Percentiles rank a stretch among this genome's conserved stretches.
These are phyloP conservation scores for Poecilus cupreus DNA, from an alignment of 2,888 invertebrate genomes.

Conservation along the genomic window DNA sequence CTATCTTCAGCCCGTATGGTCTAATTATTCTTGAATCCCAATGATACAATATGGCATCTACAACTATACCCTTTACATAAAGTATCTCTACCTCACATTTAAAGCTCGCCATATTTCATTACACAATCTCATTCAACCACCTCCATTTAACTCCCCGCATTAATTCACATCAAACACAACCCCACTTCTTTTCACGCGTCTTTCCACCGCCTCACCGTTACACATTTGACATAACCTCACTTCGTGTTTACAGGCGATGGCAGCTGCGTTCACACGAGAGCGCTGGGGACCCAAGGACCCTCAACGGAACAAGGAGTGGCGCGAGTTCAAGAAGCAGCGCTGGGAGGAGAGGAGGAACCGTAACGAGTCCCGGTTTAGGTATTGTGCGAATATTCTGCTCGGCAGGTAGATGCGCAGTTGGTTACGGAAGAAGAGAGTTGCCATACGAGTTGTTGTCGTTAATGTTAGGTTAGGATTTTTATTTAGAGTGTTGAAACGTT, in stretches of 20 bases:
- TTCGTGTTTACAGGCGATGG: conserved; percentile 71
- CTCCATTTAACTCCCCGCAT: not conserved
- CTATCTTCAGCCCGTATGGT: too few species aligned
- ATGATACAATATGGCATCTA: too few species aligned
- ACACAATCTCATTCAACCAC: too few species aligned
- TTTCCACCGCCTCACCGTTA: too few species aligned
- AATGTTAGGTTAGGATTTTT: too few species aligned
- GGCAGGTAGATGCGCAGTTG: not conserved
- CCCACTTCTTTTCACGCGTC: not conserved
- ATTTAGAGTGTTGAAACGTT: too few species aligned
- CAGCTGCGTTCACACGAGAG: conserved; percentile 72
- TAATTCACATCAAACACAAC: not conserved
- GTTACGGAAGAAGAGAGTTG: too few species aligned
- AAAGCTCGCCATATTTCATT: too few species aligned
- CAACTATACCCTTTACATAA: too few species aligned
- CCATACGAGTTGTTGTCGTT: too few species aligned
- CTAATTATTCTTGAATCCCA: too few species aligned
- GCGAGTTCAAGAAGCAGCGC: conserved; percentile 72
- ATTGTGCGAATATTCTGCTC: conserved; percentile 35
- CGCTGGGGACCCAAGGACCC: conserved; percentile 80
- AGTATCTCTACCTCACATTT: too few species aligned
- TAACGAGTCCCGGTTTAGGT: conserved; percentile 21
- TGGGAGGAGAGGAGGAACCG: conserved; percentile 35
- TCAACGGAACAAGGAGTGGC: conserved; percentile 76
- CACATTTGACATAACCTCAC: conserved; percentile 14